Percentiles rank a stretch among this genome's conserved stretches.
These are phyloP conservation scores for Sphenopsis melanotis DNA, from an alignment of 2,797 vertebrate genomes.

Conservation along the genomic window DNA sequence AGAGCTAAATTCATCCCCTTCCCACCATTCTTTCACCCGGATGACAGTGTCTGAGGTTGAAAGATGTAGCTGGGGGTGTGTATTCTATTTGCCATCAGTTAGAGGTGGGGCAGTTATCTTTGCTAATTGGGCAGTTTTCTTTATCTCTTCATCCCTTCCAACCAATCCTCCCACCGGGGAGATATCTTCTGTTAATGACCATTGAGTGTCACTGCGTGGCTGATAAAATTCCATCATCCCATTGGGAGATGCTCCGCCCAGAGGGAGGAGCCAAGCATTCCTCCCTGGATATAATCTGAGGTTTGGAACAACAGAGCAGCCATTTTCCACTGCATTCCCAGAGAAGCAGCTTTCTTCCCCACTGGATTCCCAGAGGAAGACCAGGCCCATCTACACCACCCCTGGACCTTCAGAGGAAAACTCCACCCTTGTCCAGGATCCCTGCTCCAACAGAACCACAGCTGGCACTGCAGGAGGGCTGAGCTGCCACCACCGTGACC, in stretches of 20 bases:
- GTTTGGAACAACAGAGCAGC: fast-evolving
- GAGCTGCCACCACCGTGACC: background rate
- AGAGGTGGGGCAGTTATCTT: background rate
- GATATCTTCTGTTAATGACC: background rate
- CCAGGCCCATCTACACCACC: background rate
- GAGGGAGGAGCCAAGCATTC: background rate
- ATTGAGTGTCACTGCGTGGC: background rate
- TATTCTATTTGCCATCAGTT: background rate
- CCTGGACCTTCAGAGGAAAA: background rate
- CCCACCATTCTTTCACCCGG: background rate
- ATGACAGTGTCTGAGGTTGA: background rate
- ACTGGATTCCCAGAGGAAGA: background rate
- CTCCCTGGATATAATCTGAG: background rate
- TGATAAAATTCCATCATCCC: background rate
- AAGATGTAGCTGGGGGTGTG: background rate
- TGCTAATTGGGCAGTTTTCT: background rate
- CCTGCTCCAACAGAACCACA: background rate
- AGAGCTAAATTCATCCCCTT: background rate
- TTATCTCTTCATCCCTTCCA: background rate
- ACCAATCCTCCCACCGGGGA: background rate
- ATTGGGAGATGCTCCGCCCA: fast-evolving
- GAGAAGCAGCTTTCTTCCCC: background rate
- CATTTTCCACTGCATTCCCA: background rate
- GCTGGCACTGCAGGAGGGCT: background rate
- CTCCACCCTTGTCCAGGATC: background rate